Evolutionary conservation across 2,113 vertebrate genomes (phyloP).

Genomic region (Festucalex cinctus): DNA sequence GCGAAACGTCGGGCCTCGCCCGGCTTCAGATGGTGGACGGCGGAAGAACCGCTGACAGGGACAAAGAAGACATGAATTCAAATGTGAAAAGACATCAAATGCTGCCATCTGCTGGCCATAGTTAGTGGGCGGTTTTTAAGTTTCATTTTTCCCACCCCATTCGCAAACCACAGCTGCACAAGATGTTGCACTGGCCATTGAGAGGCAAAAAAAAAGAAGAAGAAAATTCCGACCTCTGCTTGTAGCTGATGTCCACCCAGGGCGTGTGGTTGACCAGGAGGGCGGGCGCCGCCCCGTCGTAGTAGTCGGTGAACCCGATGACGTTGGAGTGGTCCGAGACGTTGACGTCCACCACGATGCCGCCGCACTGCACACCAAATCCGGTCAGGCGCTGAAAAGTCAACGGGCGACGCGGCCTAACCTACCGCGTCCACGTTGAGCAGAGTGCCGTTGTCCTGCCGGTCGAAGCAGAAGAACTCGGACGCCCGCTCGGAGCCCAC

Average conservation of each 20-base stretch:
- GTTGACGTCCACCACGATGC: slow-evolving; percentile 86
- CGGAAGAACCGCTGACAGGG: slow-evolving; percentile 67
- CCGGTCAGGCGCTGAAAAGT: too few species aligned
- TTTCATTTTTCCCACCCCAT: too few species aligned
- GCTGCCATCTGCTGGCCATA: too few species aligned
- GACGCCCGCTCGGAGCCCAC: slow-evolving; percentile 80
- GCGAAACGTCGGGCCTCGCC: slow-evolving; percentile 80
- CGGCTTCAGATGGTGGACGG: slow-evolving; percentile 73
- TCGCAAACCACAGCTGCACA: too few species aligned
- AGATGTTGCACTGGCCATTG: too few species aligned
- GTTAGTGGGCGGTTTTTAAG: too few species aligned
- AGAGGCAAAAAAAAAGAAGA: too few species aligned
- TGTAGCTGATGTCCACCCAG: slow-evolving; percentile 73
- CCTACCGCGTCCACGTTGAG: slow-evolving; percentile 83
- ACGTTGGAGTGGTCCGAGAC: slow-evolving; percentile 82
- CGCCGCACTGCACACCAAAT: slow-evolving; percentile 74
- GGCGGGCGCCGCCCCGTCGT: slow-evolving; percentile 88
- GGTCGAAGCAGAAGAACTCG: slow-evolving; percentile 82
- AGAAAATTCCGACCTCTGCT: slow-evolving; percentile 64
- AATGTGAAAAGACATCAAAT: too few species aligned
- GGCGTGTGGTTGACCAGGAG: slow-evolving; percentile 89
- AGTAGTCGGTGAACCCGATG: slow-evolving; percentile 86
- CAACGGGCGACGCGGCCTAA: slow-evolving; percentile 47
- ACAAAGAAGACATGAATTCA: too few species aligned
- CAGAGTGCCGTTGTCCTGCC: slow-evolving; percentile 89